Percentiles rank a stretch among this genome's conserved stretches.
Conservation (phyloP, 2,888 invertebrate species). For the Erebia palarica region DNA sequence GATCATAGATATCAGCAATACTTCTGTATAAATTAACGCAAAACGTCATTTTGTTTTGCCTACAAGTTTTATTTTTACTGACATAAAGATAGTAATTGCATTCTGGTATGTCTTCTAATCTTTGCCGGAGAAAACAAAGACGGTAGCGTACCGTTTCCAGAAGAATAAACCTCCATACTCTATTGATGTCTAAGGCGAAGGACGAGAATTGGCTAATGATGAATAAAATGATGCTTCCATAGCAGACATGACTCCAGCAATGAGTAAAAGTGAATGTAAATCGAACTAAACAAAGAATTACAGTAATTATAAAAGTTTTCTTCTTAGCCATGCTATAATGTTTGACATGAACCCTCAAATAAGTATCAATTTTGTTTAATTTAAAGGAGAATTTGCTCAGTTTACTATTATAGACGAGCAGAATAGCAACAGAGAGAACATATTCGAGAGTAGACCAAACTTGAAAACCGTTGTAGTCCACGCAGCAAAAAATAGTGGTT, state of each 20-base stretch:
- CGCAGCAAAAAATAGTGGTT: conserved; percentile 54
- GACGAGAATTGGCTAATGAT: conserved; percentile 56
- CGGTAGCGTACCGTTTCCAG: conserved; percentile 63
- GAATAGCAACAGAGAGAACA: conserved; percentile 49
- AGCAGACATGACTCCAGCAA: conserved; percentile 53
- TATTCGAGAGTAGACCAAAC: conserved; percentile 65
- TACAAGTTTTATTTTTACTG: conserved; percentile 57
- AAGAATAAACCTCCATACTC: conserved; percentile 67
- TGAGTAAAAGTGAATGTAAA: conserved; percentile 52
- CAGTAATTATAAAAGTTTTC: conserved; percentile 47
- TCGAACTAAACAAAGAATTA: conserved; percentile 55
- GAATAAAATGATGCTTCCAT: conserved; percentile 47
- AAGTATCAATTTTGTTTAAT: conserved; percentile 54
- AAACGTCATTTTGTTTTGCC: conserved; percentile 60
- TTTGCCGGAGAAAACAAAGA: conserved; percentile 56
- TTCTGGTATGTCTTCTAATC: conserved; percentile 60
- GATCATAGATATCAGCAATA: conserved; percentile 63
- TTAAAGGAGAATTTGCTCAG: conserved; percentile 51
- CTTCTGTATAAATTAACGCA: conserved; percentile 58
- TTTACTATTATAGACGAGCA: conserved; percentile 55
- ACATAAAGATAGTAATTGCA: conserved; percentile 62
- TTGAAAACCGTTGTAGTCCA: conserved; percentile 48
- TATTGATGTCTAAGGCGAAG: conserved; percentile 62
- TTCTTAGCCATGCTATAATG: conserved; percentile 49
- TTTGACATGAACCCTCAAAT: conserved; percentile 53